Conservation (phyloP, 2,797 vertebrate species). For the Anableps anableps region DNA sequence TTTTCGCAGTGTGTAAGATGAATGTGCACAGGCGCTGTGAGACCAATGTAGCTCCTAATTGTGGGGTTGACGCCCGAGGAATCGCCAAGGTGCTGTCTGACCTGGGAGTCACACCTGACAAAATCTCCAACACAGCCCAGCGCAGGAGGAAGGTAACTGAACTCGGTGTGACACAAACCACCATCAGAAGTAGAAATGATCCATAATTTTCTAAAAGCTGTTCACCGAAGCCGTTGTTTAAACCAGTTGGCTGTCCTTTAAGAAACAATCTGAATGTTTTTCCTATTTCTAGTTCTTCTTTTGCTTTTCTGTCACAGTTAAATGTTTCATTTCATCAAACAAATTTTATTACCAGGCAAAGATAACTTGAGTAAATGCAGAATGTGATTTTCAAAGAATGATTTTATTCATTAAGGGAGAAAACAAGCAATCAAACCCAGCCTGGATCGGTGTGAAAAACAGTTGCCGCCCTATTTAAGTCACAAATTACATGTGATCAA, state of each 20-base stretch:
- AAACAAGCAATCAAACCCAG: background rate
- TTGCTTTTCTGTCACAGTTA: background rate
- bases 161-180: background rate
- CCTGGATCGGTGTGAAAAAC: background rate
- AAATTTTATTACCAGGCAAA: background rate
- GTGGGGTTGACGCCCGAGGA: conserved; percentile 95
- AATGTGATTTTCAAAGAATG: background rate
- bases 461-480: background rate
- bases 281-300: background rate
- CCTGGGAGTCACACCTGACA: conserved; percentile 98
- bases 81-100: conserved; percentile 98
- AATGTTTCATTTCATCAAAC: background rate
- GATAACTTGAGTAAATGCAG: background rate
- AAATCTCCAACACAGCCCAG: conserved; percentile 95
- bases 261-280: background rate
- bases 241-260: background rate
- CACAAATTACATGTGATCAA: background rate
- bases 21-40: conserved; percentile 98
- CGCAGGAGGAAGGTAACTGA: conserved; percentile 93
- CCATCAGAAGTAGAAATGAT: background rate
- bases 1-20: conserved; percentile 95
- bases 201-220: background rate
- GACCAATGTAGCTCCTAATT: conserved; percentile 97
- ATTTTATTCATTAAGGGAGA: too few species aligned
- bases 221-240: background rate